phyloP scores from a whole-genome alignment of 1,140 invertebrate species.

The Sinonovacula constricta region DNA sequence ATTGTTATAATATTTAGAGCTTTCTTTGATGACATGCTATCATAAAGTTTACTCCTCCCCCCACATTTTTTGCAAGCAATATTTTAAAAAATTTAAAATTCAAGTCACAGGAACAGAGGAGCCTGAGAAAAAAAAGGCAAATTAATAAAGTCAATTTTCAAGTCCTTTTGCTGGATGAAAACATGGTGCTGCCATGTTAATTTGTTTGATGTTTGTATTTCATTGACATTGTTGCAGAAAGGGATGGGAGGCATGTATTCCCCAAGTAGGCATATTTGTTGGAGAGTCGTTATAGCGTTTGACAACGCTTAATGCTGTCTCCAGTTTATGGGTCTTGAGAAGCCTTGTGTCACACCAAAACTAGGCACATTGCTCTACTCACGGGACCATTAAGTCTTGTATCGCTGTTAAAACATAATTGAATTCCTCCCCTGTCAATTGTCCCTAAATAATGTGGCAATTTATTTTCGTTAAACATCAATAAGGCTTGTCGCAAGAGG shows the following conservation, averaged over 20 bases:
- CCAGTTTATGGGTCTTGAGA: conserved; percentile 31
- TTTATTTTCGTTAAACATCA: conserved; percentile 53
- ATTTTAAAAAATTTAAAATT: too few relatives aligned
- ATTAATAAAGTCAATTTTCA: too few relatives aligned
- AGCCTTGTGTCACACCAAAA: background rate
- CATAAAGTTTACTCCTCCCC: too few relatives aligned
- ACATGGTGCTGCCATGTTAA: too few relatives aligned
- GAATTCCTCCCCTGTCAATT: conserved; percentile 45
- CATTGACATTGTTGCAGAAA: background rate
- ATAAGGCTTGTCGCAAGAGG: conserved; percentile 27
- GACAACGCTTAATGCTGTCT: conserved; percentile 45
- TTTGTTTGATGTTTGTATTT: background rate
- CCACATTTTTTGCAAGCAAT: too few relatives aligned
- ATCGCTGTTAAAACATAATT: conserved; percentile 54
- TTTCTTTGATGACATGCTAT: too few relatives aligned
- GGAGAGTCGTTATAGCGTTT: conserved; percentile 33
- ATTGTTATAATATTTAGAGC: too few relatives aligned
- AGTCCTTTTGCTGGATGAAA: too few relatives aligned
- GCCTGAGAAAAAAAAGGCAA: too few relatives aligned
- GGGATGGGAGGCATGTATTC: background rate
- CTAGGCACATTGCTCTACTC: conserved; percentile 27
- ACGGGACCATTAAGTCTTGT: conserved; percentile 22
- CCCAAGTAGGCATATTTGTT: conserved; percentile 10
- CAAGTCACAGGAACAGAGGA: too few relatives aligned
- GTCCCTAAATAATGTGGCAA: conserved; percentile 44